Evolutionary conservation across 2,888 invertebrate genomes (phyloP).

Genomic region (Dicroscelio sp.): DNA sequence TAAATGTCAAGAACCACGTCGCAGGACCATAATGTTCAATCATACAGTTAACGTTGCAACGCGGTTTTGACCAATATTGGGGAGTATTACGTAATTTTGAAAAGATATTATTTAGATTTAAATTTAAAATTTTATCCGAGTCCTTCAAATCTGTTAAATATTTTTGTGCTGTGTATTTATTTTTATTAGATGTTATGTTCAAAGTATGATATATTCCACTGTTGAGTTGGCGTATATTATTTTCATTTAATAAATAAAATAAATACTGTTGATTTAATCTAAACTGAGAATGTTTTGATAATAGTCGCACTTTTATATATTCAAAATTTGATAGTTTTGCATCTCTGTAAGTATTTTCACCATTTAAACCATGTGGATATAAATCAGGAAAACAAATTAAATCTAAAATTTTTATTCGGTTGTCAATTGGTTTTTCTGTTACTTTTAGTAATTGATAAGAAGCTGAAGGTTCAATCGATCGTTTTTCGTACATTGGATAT

Average conservation of each 20-base stretch:
- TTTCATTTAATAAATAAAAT: constrained; percentile 84
- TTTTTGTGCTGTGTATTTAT: constrained; percentile 63
- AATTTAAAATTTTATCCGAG: constrained; percentile 58
- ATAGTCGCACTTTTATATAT: constrained; percentile 80
- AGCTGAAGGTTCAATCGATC: neutral
- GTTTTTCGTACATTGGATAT: constrained; percentile 16
- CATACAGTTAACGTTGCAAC: constrained; percentile 82
- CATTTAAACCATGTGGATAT: constrained; percentile 73
- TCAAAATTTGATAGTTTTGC: constrained; percentile 79
- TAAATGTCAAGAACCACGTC: constrained; percentile 74
- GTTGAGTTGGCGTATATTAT: constrained; percentile 82
- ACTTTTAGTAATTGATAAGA: constrained; percentile 67
- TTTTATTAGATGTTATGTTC: constrained; percentile 68
- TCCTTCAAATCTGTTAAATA: constrained; percentile 63
- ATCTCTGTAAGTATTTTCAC: constrained; percentile 77
- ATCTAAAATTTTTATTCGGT: constrained; percentile 58
- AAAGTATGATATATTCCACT: constrained; percentile 81
- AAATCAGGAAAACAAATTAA: constrained; percentile 14
- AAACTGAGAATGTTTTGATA: constrained; percentile 65
- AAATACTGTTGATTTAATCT: constrained; percentile 84
- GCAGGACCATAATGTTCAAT: constrained; percentile 15
- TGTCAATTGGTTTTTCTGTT: constrained; percentile 77
- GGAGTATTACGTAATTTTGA: constrained; percentile 69
- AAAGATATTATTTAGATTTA: constrained; percentile 80
- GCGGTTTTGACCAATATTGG: constrained; percentile 79